These are phyloP conservation scores for Rotaria magnacalcarata DNA, from an alignment of 2,888 invertebrate genomes.

Conservation along the genomic window DNA sequence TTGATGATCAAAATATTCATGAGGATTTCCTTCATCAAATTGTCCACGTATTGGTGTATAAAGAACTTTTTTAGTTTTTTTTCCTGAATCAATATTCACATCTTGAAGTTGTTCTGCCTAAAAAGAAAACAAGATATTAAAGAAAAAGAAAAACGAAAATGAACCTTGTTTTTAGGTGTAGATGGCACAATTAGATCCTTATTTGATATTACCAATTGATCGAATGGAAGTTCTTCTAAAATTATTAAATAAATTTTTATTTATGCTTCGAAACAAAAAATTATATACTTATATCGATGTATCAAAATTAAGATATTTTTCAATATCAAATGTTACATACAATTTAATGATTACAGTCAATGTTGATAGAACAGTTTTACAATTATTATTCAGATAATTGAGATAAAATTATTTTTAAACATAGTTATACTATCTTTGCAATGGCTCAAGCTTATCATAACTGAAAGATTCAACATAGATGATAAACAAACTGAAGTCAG, in stretches of 20 bases:
- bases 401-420: no score
- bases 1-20: slow-evolving; percentile 11
- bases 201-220: not conserved
- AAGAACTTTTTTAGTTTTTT: not conserved
- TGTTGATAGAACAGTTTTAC: no score
- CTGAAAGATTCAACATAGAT: no score
- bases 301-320: no score
- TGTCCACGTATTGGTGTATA: slow-evolving; percentile 19
- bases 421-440: no score
- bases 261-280: not conserved
- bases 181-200: not conserved
- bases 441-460: no score
- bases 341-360: no score
- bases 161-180: not conserved
- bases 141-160: not conserved
- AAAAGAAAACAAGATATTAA: not conserved
- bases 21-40: slow-evolving; percentile 22
- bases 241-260: not conserved
- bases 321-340: no score
- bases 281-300: no score
- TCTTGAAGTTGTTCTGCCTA: not conserved
- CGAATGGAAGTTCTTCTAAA: not conserved
- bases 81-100: not conserved
- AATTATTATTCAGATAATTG: no score
- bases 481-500: no score